Percentiles rank a stretch among this genome's conserved stretches.
These are phyloP conservation scores for Tichodroma muraria DNA, from an alignment of 2,113 vertebrate species.

Conservation along the genomic window DNA sequence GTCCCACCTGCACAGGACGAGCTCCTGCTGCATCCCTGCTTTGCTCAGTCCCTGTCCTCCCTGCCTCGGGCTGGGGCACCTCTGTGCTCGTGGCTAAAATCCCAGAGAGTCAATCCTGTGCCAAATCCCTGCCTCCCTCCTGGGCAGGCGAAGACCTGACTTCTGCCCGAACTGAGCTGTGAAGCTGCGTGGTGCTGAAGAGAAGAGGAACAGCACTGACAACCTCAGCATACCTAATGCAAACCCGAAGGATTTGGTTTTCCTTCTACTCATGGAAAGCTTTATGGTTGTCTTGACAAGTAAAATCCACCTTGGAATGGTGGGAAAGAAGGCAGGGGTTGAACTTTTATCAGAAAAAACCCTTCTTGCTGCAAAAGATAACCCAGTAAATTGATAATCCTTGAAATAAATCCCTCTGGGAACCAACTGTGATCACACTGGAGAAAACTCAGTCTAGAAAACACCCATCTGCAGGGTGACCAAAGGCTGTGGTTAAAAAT, in stretches of 20 bases:
- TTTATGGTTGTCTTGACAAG: accelerated
- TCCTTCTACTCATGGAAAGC: background rate
- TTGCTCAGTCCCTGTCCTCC: background rate
- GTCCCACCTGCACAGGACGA: background rate
- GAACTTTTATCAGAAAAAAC: background rate
- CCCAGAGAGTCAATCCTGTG: background rate
- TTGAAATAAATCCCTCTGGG: background rate
- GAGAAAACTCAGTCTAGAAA: background rate
- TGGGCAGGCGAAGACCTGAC: background rate
- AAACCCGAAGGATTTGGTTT: background rate
- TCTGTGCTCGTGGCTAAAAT: background rate
- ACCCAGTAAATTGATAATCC: background rate
- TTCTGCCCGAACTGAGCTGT: background rate
- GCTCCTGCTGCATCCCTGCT: background rate
- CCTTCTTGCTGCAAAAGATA: background rate
- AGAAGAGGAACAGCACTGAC: background rate
- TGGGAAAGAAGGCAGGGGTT: background rate
- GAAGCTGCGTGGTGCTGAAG: background rate
- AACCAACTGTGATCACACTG: background rate
- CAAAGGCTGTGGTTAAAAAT: background rate
- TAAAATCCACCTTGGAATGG: background rate
- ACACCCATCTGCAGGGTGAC: background rate
- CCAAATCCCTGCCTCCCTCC: background rate
- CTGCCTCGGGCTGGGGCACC: background rate
- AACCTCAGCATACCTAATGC: background rate